Percentiles rank a stretch among this genome's conserved stretches.
Conservation (phyloP, 2,888 invertebrate species). For the Teleiodes luculella region DNA sequence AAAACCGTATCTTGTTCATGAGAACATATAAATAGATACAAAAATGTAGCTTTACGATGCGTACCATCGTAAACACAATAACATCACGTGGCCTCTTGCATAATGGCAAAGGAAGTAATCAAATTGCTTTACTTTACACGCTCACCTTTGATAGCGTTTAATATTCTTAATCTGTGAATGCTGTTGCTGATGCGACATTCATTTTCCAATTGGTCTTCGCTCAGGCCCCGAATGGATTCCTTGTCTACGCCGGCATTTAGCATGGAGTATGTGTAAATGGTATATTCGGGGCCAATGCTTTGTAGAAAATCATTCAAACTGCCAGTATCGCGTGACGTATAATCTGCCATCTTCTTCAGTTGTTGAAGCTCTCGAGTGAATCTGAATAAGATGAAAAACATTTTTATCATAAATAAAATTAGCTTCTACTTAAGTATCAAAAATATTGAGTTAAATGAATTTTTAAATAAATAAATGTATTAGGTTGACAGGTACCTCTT, state of each 20-base stretch:
- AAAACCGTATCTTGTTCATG: slow-evolving; percentile 6
- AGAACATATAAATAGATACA: slow-evolving; percentile 16
- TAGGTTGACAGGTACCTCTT: slow-evolving; percentile 79
- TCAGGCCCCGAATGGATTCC: slow-evolving; percentile 89
- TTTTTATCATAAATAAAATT: not conserved
- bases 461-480: not conserved
- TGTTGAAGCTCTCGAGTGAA: slow-evolving; percentile 95
- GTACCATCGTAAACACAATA: slow-evolving; percentile 25
- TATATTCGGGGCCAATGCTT: slow-evolving; percentile 91
- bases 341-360: slow-evolving; percentile 97
- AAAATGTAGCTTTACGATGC: slow-evolving; percentile 24
- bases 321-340: slow-evolving; percentile 95
- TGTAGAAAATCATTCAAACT: slow-evolving; percentile 92
- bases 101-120: slow-evolving; percentile 16
- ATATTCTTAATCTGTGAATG: slow-evolving; percentile 94
- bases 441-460: no score
- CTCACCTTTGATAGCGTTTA: slow-evolving; percentile 89
- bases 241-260: slow-evolving; percentile 96
- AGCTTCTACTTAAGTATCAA: no score
- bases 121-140: slow-evolving; percentile 17
- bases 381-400: slow-evolving; percentile 58
- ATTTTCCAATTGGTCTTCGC: slow-evolving; percentile 92
- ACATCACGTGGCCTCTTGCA: slow-evolving; percentile 16
- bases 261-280: slow-evolving; percentile 98
- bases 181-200: slow-evolving; percentile 97